Evolutionary conservation across 2,888 invertebrate genomes (phyloP).

Genomic region (Trileptium ribeirensis): DNA sequence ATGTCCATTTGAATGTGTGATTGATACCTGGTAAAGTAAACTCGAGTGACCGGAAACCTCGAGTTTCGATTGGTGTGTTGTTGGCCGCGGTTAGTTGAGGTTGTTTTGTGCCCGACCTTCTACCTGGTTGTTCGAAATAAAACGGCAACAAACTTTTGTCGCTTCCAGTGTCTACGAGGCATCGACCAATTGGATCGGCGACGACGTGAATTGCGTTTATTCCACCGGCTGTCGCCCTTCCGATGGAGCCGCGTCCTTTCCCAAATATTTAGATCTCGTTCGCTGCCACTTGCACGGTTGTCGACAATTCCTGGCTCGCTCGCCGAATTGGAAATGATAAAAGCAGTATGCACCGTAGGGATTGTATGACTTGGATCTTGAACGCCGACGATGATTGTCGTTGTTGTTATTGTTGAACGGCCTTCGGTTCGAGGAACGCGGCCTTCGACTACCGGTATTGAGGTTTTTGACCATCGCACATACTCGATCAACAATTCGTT

Average conservation of each 20-base stretch:
- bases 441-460: neutral
- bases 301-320: neutral
- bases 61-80: neutral
- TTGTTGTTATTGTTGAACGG: neutral
- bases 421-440: neutral
- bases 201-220: neutral
- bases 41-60: neutral
- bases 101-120: neutral
- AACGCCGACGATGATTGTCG: neutral
- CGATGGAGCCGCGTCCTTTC: slow-evolving; percentile 11
- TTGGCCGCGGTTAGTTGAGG: neutral
- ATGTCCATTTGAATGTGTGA: neutral
- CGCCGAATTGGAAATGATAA: slow-evolving; percentile 12
- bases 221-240: slow-evolving; percentile 7
- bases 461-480: neutral
- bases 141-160: neutral
- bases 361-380: neutral
- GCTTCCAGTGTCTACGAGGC: slow-evolving; percentile 6
- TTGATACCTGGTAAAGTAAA: neutral
- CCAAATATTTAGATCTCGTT: neutral
- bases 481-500: neutral
- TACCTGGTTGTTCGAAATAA: neutral
- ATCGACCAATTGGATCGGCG: neutral
- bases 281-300: neutral
- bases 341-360: neutral